Base-by-base conservation (phyloP, 2,888 invertebrate genomes). In the Epirrita christyi region DNA sequence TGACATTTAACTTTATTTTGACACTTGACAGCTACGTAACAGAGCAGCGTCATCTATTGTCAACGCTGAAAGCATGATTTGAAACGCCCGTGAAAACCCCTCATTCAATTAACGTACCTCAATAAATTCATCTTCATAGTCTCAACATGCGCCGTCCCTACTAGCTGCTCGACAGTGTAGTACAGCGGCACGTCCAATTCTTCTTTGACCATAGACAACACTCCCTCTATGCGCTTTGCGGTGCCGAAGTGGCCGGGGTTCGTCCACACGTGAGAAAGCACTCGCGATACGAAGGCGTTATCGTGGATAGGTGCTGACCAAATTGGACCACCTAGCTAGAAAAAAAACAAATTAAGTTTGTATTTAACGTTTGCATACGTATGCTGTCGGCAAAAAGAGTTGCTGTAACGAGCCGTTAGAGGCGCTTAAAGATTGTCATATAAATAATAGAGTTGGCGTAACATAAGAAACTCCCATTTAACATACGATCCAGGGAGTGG, bases 151-250 rank as follows among this genome's bases (percentile, higher is more conserved):
- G 97, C 91, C 1, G 95, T 93, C 0, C 95, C 94, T 67, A 95
- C 95, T 6, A 98, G 83, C 63, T 95, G 95, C 74, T 97, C 97
- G 54, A 96, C 85, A 0, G 96, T 94, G 76, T 98, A 98, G 83
- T 98, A 99, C 0, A 99, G 92, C 0, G 99, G 99, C 0, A 93
- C 93, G 64, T 98, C 96, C 32, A 99, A 81, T 86, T 99, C 99
- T 86, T 98, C 97, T 5, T 86, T 80, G 0, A 97, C 94, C 68
- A 99, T 94, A 63, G 94, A 94, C 49, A 99, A 81, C 64, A 98
- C 94, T 0, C 98, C 98, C 53, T 94, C 83, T 61, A 98, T 94
- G 28, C 99, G 93, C 71, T 94, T 95, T 43, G 92, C 88, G 0
- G 99, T 99, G 9, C 93, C 93, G 55, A 96, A 89, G 68, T 91